Evolutionary conservation across 2,113 vertebrate species (phyloP).

Genomic region (Mobula hypostoma): DNA sequence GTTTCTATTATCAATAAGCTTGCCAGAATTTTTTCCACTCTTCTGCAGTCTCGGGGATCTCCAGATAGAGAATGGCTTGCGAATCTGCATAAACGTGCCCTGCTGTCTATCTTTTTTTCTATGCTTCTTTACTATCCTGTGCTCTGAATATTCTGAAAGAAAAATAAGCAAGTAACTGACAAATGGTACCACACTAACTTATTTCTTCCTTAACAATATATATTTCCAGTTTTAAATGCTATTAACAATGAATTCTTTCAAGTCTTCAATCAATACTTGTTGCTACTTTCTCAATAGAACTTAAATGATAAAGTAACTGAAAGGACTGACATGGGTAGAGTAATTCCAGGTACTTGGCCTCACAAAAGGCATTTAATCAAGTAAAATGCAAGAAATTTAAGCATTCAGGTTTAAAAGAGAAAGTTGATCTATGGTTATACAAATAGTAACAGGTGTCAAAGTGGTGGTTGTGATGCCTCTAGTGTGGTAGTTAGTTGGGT

Average conservation of each 20-base stretch:
- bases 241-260: not conserved
- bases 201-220: not conserved
- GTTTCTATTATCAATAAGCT: slow-evolving; percentile 30
- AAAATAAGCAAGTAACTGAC: slow-evolving; percentile 25
- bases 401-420: not conserved
- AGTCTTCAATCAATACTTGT: not conserved
- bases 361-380: not conserved
- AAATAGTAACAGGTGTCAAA: not conserved
- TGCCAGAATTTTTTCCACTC: slow-evolving; percentile 40
- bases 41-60: slow-evolving; percentile 40
- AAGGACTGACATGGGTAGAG: not conserved
- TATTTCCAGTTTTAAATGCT: not conserved
- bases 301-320: not conserved
- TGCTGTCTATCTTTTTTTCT: slow-evolving; percentile 42
- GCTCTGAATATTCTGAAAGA: slow-evolving; percentile 42
- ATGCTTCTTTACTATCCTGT: slow-evolving; percentile 44
- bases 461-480: too few species aligned
- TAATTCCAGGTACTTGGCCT: not conserved
- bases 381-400: not conserved
- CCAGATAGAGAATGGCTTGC: slow-evolving; percentile 28
- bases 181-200: not conserved
- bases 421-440: not conserved
- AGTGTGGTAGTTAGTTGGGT: too few species aligned
- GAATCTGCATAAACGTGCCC: slow-evolving; percentile 38
- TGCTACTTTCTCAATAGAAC: not conserved